A percentile compares a stretch with the other conserved stretches of the same genome.
Conservation (phyloP, 2,797 vertebrate species). For the Cygnus olor region DNA sequence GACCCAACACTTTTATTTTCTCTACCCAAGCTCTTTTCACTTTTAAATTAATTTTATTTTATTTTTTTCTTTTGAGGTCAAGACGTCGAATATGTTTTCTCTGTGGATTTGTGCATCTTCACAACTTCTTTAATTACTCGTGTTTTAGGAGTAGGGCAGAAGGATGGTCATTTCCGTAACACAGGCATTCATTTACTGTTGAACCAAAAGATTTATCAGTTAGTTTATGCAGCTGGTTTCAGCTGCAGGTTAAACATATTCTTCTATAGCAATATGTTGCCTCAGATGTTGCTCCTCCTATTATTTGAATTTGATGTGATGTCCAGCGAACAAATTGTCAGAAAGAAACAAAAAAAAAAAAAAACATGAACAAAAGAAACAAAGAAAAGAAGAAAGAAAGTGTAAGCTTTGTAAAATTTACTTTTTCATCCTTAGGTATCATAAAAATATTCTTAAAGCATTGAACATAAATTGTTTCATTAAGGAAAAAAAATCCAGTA, state of each 20-base stretch:
- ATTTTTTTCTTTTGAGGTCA: constrained; percentile 16
- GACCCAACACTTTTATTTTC: constrained; percentile 5
- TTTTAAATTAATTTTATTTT: constrained; percentile 5
- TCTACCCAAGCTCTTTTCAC: constrained; percentile 46
- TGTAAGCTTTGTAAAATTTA: not conserved
- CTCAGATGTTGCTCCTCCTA: not conserved
- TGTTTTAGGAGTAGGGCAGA: constrained; percentile 26
- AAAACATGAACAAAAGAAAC: too few species aligned
- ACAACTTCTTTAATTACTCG: constrained; percentile 41
- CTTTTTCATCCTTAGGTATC: not conserved
- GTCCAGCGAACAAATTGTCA: not conserved
- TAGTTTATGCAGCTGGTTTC: not conserved
- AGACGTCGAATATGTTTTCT: constrained; percentile 60
- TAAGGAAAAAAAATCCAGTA: not conserved
- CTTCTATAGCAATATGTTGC: not conserved
- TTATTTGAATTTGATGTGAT: not conserved
- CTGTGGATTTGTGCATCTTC: constrained; percentile 46
- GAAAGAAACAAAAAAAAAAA: not conserved
- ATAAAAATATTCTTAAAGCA: not conserved
- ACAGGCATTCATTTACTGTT: constrained; percentile 33
- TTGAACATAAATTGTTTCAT: not conserved
- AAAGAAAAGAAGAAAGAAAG: not conserved
- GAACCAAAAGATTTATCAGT: constrained; percentile 36
- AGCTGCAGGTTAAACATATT: constrained; percentile 11
- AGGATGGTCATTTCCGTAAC: constrained; percentile 21